Evolutionary conservation across 2,113 vertebrate species (phyloP), one percentile per base, ranked within the genome.

Genomic region (Bujurquina vittata): DNA sequence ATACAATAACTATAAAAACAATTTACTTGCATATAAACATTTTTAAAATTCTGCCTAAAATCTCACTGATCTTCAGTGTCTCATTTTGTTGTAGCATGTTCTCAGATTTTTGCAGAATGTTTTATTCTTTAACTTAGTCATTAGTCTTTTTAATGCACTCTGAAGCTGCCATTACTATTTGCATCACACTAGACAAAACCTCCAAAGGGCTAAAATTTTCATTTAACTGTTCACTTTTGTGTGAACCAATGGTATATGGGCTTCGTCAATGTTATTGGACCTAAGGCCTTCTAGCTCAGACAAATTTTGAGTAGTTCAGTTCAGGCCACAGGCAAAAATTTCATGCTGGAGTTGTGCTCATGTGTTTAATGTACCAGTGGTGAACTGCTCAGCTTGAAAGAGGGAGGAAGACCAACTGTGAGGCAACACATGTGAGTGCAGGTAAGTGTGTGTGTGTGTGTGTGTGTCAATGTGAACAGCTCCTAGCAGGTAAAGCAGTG

Each of bases 311-410:
- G 58, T 35, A 75, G 79, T 46, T 81, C 60, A 84, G 56, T 67
- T 58, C 1, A 60, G 79, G 57, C 72, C 62, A 58, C 8, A 1
- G 55, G 63, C 54, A 59, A 4, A 57, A 1, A 60, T 85, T 78
- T 85, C 77, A 83, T 37, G 59, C 43, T 37, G 56, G 60, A 75
- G 31, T 73, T 75, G 56, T 29, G 40, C 26, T 56, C 57, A 52
- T 49, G 74, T 75, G 77, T 78, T 81, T 85, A 84, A 73, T 80
- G 86, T 43, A 84, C 35, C 79, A 43, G 56, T 4, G 10, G 43
- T 43, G 57, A 86, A 76, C 52, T 60, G 80, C 83, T 83, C 83
- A 81, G 86, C 77, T 80, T 75, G 65, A 87, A 57, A 46, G 37
- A 77, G 4, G 18, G 10, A 85, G 46, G 17, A 43, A 65, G 76